These are phyloP conservation scores for Phylloscopus collybita DNA, from an alignment of 2,797 vertebrate species.

Conservation along the genomic window DNA sequence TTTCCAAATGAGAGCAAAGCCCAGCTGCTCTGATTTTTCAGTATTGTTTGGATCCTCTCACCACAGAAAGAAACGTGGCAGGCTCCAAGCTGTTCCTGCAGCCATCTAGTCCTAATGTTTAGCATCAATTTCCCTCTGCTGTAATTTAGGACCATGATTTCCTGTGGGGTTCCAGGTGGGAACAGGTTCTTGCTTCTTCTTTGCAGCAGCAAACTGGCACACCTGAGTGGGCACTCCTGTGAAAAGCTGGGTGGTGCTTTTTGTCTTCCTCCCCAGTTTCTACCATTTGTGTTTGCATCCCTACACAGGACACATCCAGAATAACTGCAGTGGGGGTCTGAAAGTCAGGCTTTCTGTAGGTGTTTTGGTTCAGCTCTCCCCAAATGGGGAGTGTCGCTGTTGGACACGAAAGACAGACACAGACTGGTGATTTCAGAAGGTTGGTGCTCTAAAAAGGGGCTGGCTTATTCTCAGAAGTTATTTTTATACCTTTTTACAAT, in stretches of 20 bases:
- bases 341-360: fast-evolving
- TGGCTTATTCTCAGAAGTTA: no score
- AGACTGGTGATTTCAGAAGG: no score
- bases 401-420: no score
- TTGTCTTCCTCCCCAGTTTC: not conserved
- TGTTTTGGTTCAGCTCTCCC: not conserved
- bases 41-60: not conserved
- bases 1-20: not conserved
- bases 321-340: not conserved
- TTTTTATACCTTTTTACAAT: no score
- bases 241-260: not conserved
- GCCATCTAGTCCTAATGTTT: not conserved
- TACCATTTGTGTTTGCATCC: not conserved
- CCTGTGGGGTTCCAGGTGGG: not conserved
- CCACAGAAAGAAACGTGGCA: not conserved
- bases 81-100: not conserved
- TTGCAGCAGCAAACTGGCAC: not conserved
- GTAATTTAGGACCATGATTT: not conserved
- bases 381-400: not conserved
- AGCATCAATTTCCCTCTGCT: not conserved
- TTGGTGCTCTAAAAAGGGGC: no score
- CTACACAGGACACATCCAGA: not conserved
- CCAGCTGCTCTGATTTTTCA: not conserved
- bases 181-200: not conserved
- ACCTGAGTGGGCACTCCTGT: not conserved